Base-by-base conservation (phyloP, 2,797 vertebrate genomes). In the Sternotherus odoratus region DNA sequence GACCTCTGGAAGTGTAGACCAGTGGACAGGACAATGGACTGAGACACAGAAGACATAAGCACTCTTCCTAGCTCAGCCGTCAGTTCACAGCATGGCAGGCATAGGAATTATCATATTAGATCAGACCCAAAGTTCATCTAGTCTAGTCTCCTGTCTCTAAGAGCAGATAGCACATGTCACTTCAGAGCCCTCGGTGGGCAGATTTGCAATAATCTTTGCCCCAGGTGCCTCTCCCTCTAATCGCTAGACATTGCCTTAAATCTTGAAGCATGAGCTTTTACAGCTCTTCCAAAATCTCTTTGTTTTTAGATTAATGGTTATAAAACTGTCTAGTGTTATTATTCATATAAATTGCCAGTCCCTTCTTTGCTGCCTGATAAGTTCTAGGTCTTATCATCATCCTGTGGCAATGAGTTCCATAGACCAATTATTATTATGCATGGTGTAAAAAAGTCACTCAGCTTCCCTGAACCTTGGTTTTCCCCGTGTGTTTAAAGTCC, bases 401-500 rank as follows among this genome's bases (percentile, higher is more conserved):
- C 57, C 6, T 4, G 19, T 28, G 2, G 3, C 79, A 57, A 54
- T 23, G 16, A 86, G 89, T 24, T 56, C 19, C 33, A 56, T 89
- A 21, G 11, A 16, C 23, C 69, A 51, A 92, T 28, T 43, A 43
- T 43, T 43, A 43, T 43, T 63, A 28, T 19, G 77, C 3, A 12
- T 8, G 7, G 16, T 51, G 50, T 39, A 43, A 0, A 1, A 83
- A 84, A 69, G 30, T 51, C 28, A 82, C 2, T 51, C 28, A 48
- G 50, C 87, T 50, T 79, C 24, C 1, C 79, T 49, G 30, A 6
- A 12, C 8, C 39, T 74, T 79, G 0, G 0, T 82, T 91, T 66
- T 85, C 23, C 85, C 10, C 57, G 5, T 53, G 39, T 50, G 78
- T 87, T 50, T 63, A 82, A 82, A 39, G n/a, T 5, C 51, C 28